These are phyloP conservation scores for Mixornis gularis DNA, from an alignment of 2,113 vertebrate genomes.

Conservation along the genomic window DNA sequence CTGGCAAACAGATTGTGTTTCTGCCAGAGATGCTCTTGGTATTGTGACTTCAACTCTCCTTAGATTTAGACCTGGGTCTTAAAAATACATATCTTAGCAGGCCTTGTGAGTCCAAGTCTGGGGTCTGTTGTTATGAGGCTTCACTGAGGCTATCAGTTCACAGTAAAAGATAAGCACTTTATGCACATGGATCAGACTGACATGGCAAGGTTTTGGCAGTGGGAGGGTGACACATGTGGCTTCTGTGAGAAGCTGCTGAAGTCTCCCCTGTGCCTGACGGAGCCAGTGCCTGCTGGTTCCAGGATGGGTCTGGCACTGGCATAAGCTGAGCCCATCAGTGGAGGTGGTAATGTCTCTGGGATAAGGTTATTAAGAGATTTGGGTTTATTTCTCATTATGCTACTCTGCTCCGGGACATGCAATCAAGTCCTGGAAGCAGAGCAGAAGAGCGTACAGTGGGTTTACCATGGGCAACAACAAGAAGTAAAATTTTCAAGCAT, in stretches of 20 bases:
- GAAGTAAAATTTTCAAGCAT: background rate
- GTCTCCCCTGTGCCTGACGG: rapidly evolving
- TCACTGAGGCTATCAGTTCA: background rate
- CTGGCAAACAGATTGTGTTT: background rate
- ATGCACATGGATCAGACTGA: background rate
- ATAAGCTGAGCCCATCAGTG: background rate
- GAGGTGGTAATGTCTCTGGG: background rate
- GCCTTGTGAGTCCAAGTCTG: background rate
- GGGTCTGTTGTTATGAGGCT: background rate
- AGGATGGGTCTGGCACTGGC: background rate
- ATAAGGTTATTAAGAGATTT: background rate
- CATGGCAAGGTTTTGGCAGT: background rate
- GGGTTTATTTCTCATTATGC: background rate
- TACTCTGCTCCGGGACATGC: background rate
- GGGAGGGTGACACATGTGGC: rapidly evolving
- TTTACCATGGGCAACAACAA: background rate
- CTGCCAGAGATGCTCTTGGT: background rate
- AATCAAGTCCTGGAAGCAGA: background rate
- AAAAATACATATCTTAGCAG: background rate
- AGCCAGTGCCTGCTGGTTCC: background rate
- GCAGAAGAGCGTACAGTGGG: background rate
- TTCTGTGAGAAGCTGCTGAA: background rate
- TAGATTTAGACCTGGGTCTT: background rate
- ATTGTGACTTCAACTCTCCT: background rate
- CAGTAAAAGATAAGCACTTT: background rate